Conservation (phyloP, 2,797 vertebrate genomes). For the Cuniculus paca region DNA sequence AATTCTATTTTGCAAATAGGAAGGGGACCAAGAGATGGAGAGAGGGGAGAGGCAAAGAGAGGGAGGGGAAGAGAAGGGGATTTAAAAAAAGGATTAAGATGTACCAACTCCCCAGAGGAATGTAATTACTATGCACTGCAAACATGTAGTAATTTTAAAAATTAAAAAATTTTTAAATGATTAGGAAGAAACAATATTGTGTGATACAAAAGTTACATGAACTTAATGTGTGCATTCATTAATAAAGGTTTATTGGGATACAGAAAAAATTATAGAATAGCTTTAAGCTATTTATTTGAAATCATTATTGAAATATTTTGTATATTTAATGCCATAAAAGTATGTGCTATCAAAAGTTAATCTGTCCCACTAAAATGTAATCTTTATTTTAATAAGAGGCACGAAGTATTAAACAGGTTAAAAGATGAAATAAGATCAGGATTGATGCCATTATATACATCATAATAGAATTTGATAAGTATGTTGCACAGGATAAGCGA, state of each 20-base stretch:
- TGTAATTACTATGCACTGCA: background rate
- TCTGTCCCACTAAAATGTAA: background rate
- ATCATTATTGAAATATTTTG: conserved; percentile 8
- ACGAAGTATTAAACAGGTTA: background rate
- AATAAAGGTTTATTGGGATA: background rate
- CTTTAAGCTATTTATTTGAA: background rate
- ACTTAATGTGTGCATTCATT: background rate
- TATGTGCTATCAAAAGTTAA: background rate
- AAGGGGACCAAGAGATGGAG: background rate
- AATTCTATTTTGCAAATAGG: background rate
- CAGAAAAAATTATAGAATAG: conserved; percentile 3
- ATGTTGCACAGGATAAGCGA: background rate
- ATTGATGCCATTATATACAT: background rate
- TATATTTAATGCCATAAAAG: conserved; percentile 29
- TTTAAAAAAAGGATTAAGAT: background rate
- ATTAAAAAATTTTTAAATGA: background rate
- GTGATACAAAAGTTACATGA: background rate
- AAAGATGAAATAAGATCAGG: background rate
- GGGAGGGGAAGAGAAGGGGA: background rate
- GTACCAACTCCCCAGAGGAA: background rate
- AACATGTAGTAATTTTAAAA: background rate
- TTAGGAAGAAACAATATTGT: background rate
- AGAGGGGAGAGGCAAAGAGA: background rate
- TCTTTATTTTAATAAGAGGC: conserved; percentile 25
- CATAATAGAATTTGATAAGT: background rate